phyloP scores from a whole-genome alignment of 2,113 vertebrate species.

The Vanacampus margaritifer region DNA sequence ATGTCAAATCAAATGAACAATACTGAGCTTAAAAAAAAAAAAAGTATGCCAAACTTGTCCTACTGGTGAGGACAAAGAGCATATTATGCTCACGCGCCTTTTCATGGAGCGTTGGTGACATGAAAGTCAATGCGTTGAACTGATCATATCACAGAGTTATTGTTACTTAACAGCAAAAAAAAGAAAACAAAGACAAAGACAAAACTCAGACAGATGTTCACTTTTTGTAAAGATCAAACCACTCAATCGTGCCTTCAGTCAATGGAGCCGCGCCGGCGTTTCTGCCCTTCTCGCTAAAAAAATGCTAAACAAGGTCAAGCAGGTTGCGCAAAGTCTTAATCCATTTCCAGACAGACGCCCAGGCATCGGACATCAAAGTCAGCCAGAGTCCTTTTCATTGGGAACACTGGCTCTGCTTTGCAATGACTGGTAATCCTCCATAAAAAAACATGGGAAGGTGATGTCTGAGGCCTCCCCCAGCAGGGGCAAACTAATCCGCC shows the following conservation, averaged over 20 bases:
- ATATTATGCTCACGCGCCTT: no score
- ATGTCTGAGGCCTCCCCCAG: conserved; percentile 10
- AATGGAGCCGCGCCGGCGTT: not conserved
- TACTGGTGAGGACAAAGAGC: no score
- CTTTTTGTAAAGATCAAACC: not conserved
- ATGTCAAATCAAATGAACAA: no score
- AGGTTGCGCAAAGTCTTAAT: conserved; percentile 23
- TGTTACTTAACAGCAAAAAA: no score
- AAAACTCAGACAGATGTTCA: not conserved
- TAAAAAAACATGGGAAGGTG: conserved; percentile 19
- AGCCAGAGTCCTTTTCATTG: not conserved
- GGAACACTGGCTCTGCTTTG: conserved; percentile 7
- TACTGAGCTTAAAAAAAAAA: no score
- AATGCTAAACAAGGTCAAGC: conserved; percentile 26
- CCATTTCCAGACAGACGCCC: conserved; percentile 15
- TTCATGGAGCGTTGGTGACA: no score
- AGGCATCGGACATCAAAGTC: conserved; percentile 18
- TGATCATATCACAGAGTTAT: no score
- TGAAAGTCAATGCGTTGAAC: no score
- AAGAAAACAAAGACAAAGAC: no score
- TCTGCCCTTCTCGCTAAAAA: not conserved
- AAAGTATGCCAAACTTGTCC: no score
- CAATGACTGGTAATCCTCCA: conserved; percentile 12
- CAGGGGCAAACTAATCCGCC: conserved; percentile 17
- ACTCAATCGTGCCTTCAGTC: not conserved